Conservation (phyloP, 2,888 invertebrate genomes). For the Sesia bembeciformis region DNA sequence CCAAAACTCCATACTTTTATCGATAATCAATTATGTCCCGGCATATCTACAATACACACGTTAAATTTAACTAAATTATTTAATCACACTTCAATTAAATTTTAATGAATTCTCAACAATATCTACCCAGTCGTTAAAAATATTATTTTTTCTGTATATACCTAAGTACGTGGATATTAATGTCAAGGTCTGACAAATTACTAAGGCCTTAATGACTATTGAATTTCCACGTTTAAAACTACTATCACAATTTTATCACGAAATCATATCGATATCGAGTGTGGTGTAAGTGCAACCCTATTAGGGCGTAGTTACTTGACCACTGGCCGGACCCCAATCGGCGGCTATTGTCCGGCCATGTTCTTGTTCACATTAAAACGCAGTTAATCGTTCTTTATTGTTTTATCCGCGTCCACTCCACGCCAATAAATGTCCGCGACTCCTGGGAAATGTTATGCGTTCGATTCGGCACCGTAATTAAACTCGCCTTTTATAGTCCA, state of each 20-base stretch:
- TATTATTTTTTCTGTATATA: no score
- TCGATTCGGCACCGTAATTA: constrained; percentile 49
- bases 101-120: no score
- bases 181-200: no score
- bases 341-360: constrained; percentile 60
- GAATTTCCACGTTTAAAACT: no score
- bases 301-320: constrained; percentile 23
- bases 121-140: no score
- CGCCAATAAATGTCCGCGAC: constrained; percentile 63
- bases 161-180: no score
- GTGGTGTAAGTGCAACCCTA: not conserved
- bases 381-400: constrained; percentile 73
- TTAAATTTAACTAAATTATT: not conserved
- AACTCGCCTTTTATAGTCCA: constrained; percentile 47
- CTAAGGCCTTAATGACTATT: no score
- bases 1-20: constrained; percentile 6
- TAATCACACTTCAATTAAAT: no score
- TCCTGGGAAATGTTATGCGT: constrained; percentile 59
- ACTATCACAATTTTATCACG: no score
- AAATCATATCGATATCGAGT: not conserved
- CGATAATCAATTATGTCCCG: not conserved
- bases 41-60: not conserved
- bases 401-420: constrained; percentile 56
- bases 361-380: constrained; percentile 72
- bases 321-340: constrained; percentile 58